These are phyloP conservation scores for Scaptodrosophila latifasciaeformis DNA, from an alignment of 2,888 invertebrate genomes.

Conservation along the genomic window DNA sequence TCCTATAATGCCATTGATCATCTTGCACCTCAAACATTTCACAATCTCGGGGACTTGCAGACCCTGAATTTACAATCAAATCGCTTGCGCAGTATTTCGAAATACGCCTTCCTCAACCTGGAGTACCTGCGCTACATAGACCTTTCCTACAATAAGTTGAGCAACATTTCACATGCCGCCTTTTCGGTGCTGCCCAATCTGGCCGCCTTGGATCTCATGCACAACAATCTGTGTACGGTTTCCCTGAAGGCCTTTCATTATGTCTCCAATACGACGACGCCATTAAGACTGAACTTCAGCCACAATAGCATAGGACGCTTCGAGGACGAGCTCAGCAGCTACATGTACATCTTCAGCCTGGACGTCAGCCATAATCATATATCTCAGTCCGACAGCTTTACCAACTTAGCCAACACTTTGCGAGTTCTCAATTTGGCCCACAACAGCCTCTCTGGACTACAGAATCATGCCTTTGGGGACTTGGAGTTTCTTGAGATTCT, in stretches of 20 bases:
- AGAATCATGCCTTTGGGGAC: conserved; percentile 85
- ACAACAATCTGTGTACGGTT: conserved; percentile 83
- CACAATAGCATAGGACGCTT: conserved; percentile 77
- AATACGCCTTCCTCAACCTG: conserved; percentile 85
- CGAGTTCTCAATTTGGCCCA: conserved; percentile 83
- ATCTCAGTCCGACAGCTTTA: conserved; percentile 80
- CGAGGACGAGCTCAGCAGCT: conserved; percentile 72
- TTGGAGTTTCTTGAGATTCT: conserved; percentile 83
- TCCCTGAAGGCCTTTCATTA: conserved; percentile 82
- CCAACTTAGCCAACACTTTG: conserved; percentile 80
- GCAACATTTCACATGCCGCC: conserved; percentile 82
- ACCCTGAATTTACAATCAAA: conserved; percentile 88
- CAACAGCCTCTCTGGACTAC: conserved; percentile 83
- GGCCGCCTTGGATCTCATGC: conserved; percentile 86
- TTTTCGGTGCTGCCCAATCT: conserved; percentile 86
- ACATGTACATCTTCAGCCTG: conserved; percentile 80
- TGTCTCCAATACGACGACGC: conserved; percentile 80
- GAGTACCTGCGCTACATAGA: conserved; percentile 87
- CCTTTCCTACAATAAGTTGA: conserved; percentile 87
- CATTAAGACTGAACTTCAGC: conserved; percentile 86
- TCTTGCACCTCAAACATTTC: conserved; percentile 83
- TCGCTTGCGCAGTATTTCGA: conserved; percentile 82
- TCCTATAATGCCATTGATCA: conserved; percentile 86
- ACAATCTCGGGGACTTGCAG: conserved; percentile 82
- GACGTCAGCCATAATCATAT: conserved; percentile 84